Evolutionary conservation across 1,140 invertebrate species (phyloP).

Genomic region (Bombus confusus): DNA sequence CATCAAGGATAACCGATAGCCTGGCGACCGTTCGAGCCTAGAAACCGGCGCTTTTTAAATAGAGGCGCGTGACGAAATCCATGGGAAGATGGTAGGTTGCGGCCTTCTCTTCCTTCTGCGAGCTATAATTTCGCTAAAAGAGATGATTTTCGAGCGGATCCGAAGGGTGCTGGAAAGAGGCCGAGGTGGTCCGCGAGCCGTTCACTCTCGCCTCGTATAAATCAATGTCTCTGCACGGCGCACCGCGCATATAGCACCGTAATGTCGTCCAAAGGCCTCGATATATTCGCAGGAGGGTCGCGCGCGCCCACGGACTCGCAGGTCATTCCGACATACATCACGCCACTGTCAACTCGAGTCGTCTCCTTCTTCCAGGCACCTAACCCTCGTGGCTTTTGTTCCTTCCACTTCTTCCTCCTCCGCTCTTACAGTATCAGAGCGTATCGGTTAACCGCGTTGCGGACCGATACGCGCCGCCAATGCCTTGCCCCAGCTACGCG

Average conservation of each 20-base stretch:
- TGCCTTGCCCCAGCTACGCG: no score
- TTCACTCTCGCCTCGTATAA: constrained; percentile 65
- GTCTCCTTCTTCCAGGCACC: constrained; percentile 25
- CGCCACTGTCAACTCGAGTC: constrained; percentile 51
- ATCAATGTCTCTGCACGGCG: constrained; percentile 72
- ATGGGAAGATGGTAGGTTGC: constrained; percentile 29
- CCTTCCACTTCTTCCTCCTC: background rate
- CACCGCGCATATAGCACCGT: constrained; percentile 64
- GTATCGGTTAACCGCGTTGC: no score
- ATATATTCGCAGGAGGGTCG: constrained; percentile 64
- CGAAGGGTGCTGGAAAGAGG: constrained; percentile 39
- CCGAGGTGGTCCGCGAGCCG: constrained; percentile 27
- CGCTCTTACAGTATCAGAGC: background rate
- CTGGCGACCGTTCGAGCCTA: no score
- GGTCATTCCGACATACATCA: constrained; percentile 63
- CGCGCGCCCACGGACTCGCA: constrained; percentile 52
- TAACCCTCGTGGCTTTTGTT: background rate
- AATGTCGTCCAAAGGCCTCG: constrained; percentile 63
- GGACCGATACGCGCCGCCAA: no score
- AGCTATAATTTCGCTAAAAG: constrained; percentile 46
- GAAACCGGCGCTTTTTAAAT: background rate
- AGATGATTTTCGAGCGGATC: constrained; percentile 38
- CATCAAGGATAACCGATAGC: background rate
- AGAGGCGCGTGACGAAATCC: constrained; percentile 40
- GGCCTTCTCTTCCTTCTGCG: background rate